Conservation (phyloP, 2,797 vertebrate species). For the Alauda arvensis region DNA sequence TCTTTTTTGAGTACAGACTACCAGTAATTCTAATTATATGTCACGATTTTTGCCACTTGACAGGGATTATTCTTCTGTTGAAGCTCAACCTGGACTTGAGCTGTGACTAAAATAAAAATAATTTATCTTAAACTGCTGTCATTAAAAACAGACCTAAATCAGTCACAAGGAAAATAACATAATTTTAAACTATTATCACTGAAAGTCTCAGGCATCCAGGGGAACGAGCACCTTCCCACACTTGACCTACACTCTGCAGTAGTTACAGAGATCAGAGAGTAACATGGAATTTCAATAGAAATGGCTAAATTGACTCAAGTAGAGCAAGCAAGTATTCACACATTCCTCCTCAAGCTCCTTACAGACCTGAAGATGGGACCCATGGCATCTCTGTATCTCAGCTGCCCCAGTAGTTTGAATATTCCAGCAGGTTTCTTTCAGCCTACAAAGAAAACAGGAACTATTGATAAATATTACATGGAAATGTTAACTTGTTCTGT, state of each 20-base stretch:
- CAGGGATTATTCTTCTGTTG: neutral
- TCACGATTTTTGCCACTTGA: conserved; percentile 7
- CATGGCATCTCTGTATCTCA: accelerated
- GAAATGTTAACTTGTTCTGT: neutral
- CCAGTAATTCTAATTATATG: conserved; percentile 27
- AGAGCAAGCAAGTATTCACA: neutral
- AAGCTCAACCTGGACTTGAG: neutral
- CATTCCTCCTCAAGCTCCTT: neutral
- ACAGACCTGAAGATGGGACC: neutral
- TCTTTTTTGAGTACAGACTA: neutral
- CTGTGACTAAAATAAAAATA: conserved; percentile 1
- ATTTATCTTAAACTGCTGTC: neutral
- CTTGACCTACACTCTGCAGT: neutral
- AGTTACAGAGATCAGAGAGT: neutral
- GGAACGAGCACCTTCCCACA: neutral
- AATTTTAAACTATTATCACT: neutral
- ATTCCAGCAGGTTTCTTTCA: neutral
- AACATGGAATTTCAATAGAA: neutral
- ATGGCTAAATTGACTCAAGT: neutral
- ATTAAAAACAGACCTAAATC: conserved; percentile 20
- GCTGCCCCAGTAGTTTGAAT: neutral
- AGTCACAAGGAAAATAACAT: neutral
- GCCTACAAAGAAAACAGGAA: neutral
- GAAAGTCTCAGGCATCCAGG: neutral
- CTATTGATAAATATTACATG: neutral